Conservation (phyloP, 2,797 vertebrate genomes). For the Adelosebastes latens region DNA sequence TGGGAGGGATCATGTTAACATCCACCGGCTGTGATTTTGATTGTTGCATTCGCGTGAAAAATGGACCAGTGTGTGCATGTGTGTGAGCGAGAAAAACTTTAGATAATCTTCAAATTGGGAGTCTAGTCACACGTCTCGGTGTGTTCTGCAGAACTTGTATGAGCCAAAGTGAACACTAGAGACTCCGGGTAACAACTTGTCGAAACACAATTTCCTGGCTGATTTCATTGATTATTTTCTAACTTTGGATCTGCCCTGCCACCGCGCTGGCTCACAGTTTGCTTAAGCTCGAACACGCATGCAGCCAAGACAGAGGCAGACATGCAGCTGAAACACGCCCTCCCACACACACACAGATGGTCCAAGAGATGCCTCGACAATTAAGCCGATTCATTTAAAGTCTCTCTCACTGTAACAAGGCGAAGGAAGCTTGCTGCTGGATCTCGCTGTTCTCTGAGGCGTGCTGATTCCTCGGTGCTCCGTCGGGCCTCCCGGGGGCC, state of each 20-base stretch:
- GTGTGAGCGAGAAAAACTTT: conserved; percentile 23
- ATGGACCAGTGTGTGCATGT: not conserved
- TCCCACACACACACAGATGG: conserved; percentile 68
- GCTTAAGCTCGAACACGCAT: conserved; percentile 10
- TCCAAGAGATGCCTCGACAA: conserved; percentile 64
- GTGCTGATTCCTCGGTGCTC: conserved; percentile 36
- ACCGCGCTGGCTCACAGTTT: not conserved
- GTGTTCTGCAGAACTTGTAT: conserved; percentile 23
- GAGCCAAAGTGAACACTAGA: conserved; percentile 31
- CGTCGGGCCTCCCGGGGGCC: conserved; percentile 34
- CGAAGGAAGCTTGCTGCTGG: conserved; percentile 48
- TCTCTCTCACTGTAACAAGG: conserved; percentile 59
- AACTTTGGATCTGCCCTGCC: conserved; percentile 32
- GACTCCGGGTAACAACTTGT: conserved; percentile 32
- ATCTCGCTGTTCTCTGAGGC: conserved; percentile 52
- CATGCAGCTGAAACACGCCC: conserved; percentile 31
- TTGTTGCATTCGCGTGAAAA: conserved; percentile 3
- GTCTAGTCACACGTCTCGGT: conserved; percentile 45
- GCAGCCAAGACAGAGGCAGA: conserved; percentile 3
- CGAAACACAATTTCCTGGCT: conserved; percentile 59
- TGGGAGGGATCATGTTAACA: conserved; percentile 24
- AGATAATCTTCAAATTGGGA: conserved; percentile 48
- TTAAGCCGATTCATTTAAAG: conserved; percentile 64
- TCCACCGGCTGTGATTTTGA: conserved; percentile 35
- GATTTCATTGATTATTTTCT: conserved; percentile 54